A percentile compares a stretch with the other conserved stretches of the same genome.
phyloP scores from a whole-genome alignment of 2,113 vertebrate species.

The Pycnonotus jocosus region DNA sequence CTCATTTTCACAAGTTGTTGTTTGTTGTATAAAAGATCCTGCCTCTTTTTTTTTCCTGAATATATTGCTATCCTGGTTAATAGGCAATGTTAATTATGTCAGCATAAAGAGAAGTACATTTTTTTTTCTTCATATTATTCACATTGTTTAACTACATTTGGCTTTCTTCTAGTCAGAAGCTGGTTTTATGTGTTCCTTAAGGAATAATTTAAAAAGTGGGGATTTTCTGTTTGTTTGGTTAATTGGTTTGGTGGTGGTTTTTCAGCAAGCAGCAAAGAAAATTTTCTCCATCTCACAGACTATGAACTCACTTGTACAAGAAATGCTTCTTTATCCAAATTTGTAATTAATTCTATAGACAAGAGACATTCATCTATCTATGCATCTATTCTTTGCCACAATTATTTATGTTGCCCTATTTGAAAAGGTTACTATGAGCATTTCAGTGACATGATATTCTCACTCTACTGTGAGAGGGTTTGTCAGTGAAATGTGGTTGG shows the following conservation, averaged over 20 bases:
- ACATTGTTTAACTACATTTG: not conserved
- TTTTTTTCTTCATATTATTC: not conserved
- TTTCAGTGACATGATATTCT: not conserved
- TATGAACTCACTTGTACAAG: not conserved
- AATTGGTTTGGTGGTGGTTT: not conserved
- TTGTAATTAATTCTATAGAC: not conserved
- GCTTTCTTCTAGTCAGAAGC: not conserved
- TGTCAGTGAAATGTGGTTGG: not conserved
- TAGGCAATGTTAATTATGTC: not conserved
- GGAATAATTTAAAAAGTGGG: not conserved
- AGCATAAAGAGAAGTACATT: not conserved
- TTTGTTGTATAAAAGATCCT: not conserved
- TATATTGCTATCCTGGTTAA: not conserved
- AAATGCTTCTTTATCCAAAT: not conserved
- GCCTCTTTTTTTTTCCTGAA: not conserved
- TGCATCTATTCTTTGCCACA: not conserved
- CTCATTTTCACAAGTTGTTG: not conserved
- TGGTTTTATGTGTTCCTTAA: not conserved
- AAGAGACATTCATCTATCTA: not conserved
- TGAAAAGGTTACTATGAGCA: not conserved
- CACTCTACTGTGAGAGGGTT: not conserved
- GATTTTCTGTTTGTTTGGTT: accelerated
- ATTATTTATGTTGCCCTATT: not conserved
- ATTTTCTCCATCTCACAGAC: not conserved
- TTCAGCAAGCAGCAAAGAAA: not conserved